Evolutionary conservation across 2,888 invertebrate species (phyloP).

Genomic region (Eucriotettix oculatus): DNA sequence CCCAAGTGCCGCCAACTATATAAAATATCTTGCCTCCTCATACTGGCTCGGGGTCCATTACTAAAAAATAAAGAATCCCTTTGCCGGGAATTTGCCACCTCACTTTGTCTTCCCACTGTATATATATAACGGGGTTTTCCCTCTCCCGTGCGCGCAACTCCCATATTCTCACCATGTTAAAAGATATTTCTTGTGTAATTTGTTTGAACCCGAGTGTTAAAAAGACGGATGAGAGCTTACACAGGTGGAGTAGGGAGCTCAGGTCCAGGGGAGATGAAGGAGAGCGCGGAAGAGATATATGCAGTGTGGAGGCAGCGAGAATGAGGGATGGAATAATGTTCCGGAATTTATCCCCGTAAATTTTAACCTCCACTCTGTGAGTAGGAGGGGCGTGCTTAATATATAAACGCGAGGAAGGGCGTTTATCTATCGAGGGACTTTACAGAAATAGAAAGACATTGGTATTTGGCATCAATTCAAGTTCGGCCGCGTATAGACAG

Average conservation of each 20-base stretch:
- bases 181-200: conserved; percentile 9
- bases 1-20: not conserved
- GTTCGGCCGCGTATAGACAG: too few relatives aligned
- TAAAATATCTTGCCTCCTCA: not conserved
- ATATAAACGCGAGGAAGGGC: too few relatives aligned
- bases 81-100: conserved; percentile 8
- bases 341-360: conserved; percentile 7
- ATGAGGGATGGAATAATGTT: conserved; percentile 7
- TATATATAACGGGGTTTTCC: not conserved
- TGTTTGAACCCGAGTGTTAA: conserved; percentile 9
- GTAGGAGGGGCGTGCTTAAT: not conserved
- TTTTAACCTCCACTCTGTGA: conserved; percentile 1
- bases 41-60: conserved; percentile 4
- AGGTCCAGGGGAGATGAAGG: too few relatives aligned
- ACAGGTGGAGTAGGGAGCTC: conserved; percentile 3
- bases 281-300: not conserved
- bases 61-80: conserved; percentile 3
- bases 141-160: not conserved
- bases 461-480: too few relatives aligned
- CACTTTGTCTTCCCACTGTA: conserved; percentile 5
- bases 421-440: too few relatives aligned
- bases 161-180: conserved; percentile 5
- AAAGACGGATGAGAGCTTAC: conserved; percentile 7
- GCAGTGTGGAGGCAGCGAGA: not conserved
- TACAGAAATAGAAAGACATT: too few relatives aligned